Evolutionary conservation across 2,113 vertebrate genomes (phyloP).

Genomic region (Hydrolagus affinis): DNA sequence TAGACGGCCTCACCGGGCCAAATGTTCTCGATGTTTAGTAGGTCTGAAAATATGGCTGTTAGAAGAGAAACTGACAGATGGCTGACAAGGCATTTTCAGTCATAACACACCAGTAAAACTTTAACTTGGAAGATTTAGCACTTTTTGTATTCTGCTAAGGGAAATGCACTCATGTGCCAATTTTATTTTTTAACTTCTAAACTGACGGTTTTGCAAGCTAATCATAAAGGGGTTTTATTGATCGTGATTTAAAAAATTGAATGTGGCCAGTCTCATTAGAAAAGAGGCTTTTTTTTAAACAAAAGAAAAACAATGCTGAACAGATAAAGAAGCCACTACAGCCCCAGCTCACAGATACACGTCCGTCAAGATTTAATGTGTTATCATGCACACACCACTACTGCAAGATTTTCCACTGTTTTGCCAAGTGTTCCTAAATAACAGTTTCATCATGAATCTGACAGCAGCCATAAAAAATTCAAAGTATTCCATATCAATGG

Average conservation of each 20-base stretch:
- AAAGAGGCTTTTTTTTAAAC: conserved; percentile 85
- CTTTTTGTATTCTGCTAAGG: conserved; percentile 83
- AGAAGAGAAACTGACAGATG: conserved; percentile 97
- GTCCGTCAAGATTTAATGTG: conserved; percentile 75
- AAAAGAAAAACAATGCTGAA: conserved; percentile 73
- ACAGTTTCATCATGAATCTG: conserved; percentile 78
- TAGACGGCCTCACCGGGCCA: conserved; percentile 76
- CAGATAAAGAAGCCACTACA: conserved; percentile 58
- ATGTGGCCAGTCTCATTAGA: conserved; percentile 96
- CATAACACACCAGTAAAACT: conserved; percentile 99
- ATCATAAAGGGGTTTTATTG: conserved; percentile 98
- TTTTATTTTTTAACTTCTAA: conserved; percentile 85
- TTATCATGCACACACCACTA: conserved; percentile 70
- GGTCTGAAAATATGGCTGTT: conserved; percentile 94
- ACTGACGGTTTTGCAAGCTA: conserved; percentile 95
- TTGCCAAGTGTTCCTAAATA: conserved; percentile 79
- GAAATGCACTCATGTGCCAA: conserved; percentile 90
- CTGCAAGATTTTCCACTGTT: conserved; percentile 72
- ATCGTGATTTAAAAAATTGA: conserved; percentile 97
- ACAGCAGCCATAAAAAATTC: conserved; percentile 78
- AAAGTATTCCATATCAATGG: conserved; percentile 77
- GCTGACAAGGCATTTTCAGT: conserved; percentile 99
- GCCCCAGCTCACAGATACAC: conserved; percentile 67
- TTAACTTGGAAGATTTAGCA: conserved; percentile 98
- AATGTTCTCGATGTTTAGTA: conserved; percentile 76